A percentile compares a stretch with the other conserved stretches of the same genome.
Conservation (phyloP, 1,140 invertebrate genomes). For the Anoplophora glabripennis region DNA sequence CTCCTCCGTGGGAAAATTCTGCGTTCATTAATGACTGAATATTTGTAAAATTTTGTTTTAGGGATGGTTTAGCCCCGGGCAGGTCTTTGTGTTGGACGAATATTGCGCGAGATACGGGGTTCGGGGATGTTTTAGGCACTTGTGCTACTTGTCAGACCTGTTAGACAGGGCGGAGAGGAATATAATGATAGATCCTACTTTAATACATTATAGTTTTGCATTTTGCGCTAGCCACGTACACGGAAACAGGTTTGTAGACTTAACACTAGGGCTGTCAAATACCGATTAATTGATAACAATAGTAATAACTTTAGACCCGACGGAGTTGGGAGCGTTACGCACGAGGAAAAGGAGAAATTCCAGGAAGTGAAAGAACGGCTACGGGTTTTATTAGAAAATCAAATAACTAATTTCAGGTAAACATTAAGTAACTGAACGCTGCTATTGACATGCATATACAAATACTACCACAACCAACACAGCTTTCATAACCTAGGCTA, state of each 20-base stretch:
- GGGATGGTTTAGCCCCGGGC: constrained; percentile 99
- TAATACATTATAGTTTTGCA: constrained; percentile 98
- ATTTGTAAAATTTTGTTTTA: constrained; percentile 49
- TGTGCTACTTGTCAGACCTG: constrained; percentile 94
- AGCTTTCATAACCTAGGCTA: neutral
- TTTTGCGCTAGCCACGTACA: constrained; percentile 99
- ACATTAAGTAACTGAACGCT: neutral
- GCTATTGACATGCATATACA: neutral
- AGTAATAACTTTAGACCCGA: constrained; percentile 75
- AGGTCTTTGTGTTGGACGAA: constrained; percentile 97
- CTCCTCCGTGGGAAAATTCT: neutral
- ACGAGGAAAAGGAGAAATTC: constrained; percentile 98
- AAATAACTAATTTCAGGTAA: constrained; percentile 98
- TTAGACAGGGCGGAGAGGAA: constrained; percentile 93
- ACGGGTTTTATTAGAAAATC: constrained; percentile 89
- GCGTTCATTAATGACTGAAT: neutral
- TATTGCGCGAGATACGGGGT: constrained; percentile 98
- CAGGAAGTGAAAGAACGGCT: constrained; percentile 95
- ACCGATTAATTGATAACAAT: constrained; percentile 48
- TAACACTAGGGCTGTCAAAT: constrained; percentile 41
- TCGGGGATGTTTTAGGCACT: constrained; percentile 91
- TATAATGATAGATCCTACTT: constrained; percentile 94
- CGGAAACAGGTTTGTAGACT: constrained; percentile 78
- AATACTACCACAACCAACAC: constrained; percentile 3
- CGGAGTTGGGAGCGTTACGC: constrained; percentile 95